phyloP scores from a whole-genome alignment of 2,113 vertebrate species.

The Malurus melanocephalus region DNA sequence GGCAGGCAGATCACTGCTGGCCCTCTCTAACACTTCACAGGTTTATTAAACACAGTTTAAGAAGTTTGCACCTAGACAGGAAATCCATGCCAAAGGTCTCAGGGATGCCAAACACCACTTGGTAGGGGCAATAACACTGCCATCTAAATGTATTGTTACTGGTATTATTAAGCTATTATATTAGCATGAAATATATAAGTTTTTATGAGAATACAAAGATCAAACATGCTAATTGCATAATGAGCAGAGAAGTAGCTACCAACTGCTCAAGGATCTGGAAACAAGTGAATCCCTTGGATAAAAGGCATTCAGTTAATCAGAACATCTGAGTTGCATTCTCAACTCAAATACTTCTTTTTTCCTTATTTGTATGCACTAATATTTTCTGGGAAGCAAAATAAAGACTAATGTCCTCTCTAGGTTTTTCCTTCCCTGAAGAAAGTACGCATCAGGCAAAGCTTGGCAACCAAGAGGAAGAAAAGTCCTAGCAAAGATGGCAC shows the following conservation, averaged over 20 bases:
- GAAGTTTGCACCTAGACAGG: not conserved
- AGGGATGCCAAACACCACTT: not conserved
- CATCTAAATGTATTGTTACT: not conserved
- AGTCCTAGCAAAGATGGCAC: not conserved
- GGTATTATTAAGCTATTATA: not conserved
- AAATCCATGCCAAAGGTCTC: conserved; percentile 14
- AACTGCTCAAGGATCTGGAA: conserved; percentile 10
- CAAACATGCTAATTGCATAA: not conserved
- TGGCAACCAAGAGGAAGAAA: not conserved
- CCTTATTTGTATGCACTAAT: not conserved
- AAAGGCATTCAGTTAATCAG: not conserved
- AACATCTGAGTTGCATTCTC: not conserved
- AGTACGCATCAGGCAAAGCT: not conserved
- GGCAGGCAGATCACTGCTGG: not conserved
- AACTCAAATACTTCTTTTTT: not conserved
- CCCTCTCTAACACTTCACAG: not conserved
- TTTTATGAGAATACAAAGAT: conserved; percentile 16
- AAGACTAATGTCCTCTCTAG: not conserved
- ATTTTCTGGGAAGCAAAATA: not conserved
- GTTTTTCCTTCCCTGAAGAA: not conserved
- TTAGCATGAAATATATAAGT: not conserved
- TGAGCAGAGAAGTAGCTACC: not conserved
- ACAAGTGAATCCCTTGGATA: not conserved
- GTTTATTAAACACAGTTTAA: conserved; percentile 23
- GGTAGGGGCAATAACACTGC: not conserved